These are phyloP conservation scores for Sarcophaga subvicina DNA, from an alignment of 2,888 invertebrate species.

Conservation along the genomic window DNA sequence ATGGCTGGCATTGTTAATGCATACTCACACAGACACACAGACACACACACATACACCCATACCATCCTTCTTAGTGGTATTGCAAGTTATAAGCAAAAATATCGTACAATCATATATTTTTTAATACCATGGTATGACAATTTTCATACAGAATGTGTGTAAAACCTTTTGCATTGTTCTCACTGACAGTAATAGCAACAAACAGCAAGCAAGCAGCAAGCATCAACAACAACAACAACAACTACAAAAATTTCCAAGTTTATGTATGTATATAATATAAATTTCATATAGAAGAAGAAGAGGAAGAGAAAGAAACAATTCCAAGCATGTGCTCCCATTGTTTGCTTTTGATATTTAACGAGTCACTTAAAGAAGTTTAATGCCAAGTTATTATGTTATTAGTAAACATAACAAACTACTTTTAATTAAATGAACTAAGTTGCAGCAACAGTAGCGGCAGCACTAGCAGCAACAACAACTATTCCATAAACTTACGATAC, in stretches of 20 bases:
- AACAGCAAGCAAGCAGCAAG: constrained; percentile 17
- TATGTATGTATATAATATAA: constrained; percentile 27
- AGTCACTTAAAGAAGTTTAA: constrained; percentile 70
- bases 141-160: constrained; percentile 43
- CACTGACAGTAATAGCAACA: constrained; percentile 48
- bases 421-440: constrained; percentile 70
- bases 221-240: constrained; percentile 1
- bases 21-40: not conserved
- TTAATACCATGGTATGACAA: constrained; percentile 48
- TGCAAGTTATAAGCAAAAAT: constrained; percentile 32
- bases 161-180: constrained; percentile 46
- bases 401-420: constrained; percentile 69
- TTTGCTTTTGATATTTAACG: constrained; percentile 69
- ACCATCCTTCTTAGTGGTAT: not conserved
- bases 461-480: constrained; percentile 55
- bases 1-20: constrained; percentile 58
- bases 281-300: constrained; percentile 6
- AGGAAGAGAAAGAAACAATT: constrained; percentile 48
- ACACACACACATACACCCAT: not conserved
- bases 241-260: not conserved
- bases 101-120: constrained; percentile 33
- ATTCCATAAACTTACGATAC: constrained; percentile 19
- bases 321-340: constrained; percentile 67
- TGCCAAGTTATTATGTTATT: constrained; percentile 70
- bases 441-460: constrained; percentile 41